Evolutionary conservation across 92 coral and sea anemone species (phyloP), one percentile per base, ranked within the genome.

Genomic region (Metridium senile): DNA sequence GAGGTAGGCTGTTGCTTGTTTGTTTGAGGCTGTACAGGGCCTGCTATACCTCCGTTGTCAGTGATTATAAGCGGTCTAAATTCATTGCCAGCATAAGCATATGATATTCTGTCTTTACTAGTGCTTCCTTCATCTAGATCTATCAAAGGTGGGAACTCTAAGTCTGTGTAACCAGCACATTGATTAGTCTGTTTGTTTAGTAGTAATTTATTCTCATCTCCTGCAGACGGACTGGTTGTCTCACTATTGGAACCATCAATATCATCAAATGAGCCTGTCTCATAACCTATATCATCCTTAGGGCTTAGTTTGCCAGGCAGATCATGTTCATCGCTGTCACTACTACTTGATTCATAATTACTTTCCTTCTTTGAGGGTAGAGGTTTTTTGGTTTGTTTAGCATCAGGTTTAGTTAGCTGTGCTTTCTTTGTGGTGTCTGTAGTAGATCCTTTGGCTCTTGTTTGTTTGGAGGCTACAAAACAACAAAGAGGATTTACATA

Each of bases 281-380:
- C 97, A 26, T 92, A 92, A 25, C 97, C 97, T 70, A 82, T 72
- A 29, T 91, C 97, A 57, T 93, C 93, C 53, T 92, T 93, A 45
- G 84, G 79, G 63, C 85, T 87, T 71, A 92, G 53, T 74, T 87
- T 81, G 22, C 87, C 97, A 26, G 70, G 74, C 51, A 93, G 90
- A 22, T 90, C 93, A 11, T 69, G 70, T 33, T 88, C 93, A 65
- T 81, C 86, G 1, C 89, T 78, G 80, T 92, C 97, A 72, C 97
- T 92, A 61, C 88, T 89, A 71, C 97, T 92, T 0, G 93, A 93
- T 79, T 92, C 93, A 58, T 89, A 89, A 54, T 88, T 92, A 43
- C 70, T 92, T 72, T 89, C 89, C 59, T 89, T 92, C 62, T 85
- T 86, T 1, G 77, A 34, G 46, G 74, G 86, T 45, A 39, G 78